Base-by-base conservation (phyloP, 92 coral and sea anemone genomes). In the Porites divaricata region DNA sequence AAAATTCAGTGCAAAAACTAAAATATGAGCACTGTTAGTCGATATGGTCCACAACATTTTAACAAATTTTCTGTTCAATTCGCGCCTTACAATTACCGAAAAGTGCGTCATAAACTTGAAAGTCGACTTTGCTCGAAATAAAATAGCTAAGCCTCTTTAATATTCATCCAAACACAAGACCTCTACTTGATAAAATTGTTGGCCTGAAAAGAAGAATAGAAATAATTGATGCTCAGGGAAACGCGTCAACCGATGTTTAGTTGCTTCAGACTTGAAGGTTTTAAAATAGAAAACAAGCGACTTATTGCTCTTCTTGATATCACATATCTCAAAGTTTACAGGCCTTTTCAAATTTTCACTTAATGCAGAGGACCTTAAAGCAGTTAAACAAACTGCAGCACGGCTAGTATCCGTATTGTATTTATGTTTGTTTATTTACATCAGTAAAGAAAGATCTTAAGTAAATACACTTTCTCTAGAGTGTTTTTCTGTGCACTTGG, bases 51-150 rank as follows among this genome's bases (percentile, higher is more conserved):
- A 8, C 56, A 57, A 56, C 19, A 54, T 68, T 53, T 35, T 19
- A 53, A 68, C 48, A 54, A 54, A 26, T 22, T 66, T 24, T 53
- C 10, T 26, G 74, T 51, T 58, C n/a, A 68, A 17, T 20, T 28
- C 53, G 61, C 59, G 9, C 73, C 21, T 51, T 73, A 23, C 51
- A 78, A 78, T 50, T 63, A 78, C 73, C 73, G 25, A 23, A 12
- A 68, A 76, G 66, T 80, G 83, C 85, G 76, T 80, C 85, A 70
- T 26, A 12, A 28, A 52, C 69, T 41, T 56, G 85, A 68, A 20
- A n/a, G 57, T 16, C 41, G 45, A 70, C 57, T 35, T 35, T 54
- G 28, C 65, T 45, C 69, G 53, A 68, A 69, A 54, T 67, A 25
- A 51, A 68, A 79, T 52, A 28, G 41, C 25, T 28, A 25, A 17